Evolutionary conservation across 23 tunicate genomes (phyloP).

Genomic region (Oikopleura vanhoeffeni): DNA sequence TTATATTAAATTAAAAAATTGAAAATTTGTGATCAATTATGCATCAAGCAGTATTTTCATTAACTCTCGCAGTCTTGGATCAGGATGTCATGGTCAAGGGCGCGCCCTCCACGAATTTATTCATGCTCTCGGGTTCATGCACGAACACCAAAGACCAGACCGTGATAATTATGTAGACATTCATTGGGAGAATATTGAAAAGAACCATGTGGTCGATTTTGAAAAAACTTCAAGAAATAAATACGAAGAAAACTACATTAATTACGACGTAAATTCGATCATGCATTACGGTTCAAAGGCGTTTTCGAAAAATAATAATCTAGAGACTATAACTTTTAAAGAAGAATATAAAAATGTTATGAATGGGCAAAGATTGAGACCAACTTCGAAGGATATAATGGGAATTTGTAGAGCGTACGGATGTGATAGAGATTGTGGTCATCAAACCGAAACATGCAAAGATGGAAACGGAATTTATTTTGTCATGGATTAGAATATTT

Average conservation of each 20-base stretch:
- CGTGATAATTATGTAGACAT: neutral
- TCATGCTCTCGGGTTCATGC: conserved; percentile 3
- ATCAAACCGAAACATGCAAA: neutral
- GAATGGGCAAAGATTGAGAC: neutral
- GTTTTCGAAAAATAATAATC: neutral
- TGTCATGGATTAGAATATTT: neutral
- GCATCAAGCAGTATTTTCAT: neutral
- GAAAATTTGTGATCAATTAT: too few relatives aligned
- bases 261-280: neutral
- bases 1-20: too few relatives aligned
- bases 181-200: neutral
- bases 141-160: conserved; percentile 8
- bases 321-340: too few relatives aligned
- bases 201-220: neutral
- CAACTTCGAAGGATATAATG: conserved; percentile 3
- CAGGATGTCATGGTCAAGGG: conserved; percentile 1
- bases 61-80: neutral
- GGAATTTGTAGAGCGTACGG: neutral
- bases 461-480: neutral
- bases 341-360: too few relatives aligned
- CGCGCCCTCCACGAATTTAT: conserved; percentile 1
- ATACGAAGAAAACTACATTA: neutral
- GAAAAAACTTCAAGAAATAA: neutral
- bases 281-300: neutral
- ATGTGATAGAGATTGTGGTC: neutral